Evolutionary conservation across 1,140 invertebrate species (phyloP).

Genomic region (Sminthurides bifidus): DNA sequence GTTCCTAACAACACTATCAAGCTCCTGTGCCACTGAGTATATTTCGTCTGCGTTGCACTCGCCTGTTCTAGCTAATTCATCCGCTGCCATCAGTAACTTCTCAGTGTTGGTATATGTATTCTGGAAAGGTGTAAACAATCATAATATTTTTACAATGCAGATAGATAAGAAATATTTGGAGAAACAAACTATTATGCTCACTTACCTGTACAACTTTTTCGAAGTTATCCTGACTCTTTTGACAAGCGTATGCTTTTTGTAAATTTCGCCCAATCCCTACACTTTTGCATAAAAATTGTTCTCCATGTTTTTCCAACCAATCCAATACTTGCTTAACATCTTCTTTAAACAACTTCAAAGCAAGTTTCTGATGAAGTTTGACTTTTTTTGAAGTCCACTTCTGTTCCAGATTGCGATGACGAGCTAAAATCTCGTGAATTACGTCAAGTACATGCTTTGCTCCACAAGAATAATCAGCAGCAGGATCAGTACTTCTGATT

Average conservation of each 20-base stretch:
- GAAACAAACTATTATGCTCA: slow-evolving; percentile 10
- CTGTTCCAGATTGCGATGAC: slow-evolving; percentile 82
- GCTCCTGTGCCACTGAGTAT: slow-evolving; percentile 77
- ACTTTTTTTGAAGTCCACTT: slow-evolving; percentile 89
- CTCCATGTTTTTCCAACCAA: slow-evolving; percentile 97
- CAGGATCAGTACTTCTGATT: slow-evolving; percentile 59
- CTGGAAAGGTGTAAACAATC: no score
- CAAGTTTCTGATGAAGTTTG: slow-evolving; percentile 82
- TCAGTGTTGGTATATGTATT: slow-evolving; percentile 99
- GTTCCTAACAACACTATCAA: slow-evolving; percentile 80
- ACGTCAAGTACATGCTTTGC: slow-evolving; percentile 76
- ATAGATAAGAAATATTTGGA: not conserved
- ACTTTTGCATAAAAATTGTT: slow-evolving; percentile 94
- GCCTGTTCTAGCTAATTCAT: slow-evolving; percentile 87
- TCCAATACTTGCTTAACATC: slow-evolving; percentile 85
- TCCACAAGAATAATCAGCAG: slow-evolving; percentile 89
- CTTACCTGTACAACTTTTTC: slow-evolving; percentile 90
- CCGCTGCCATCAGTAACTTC: slow-evolving; percentile 86
- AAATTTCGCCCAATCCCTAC: slow-evolving; percentile 88
- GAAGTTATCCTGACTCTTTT: slow-evolving; percentile 96
- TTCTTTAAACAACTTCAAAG: slow-evolving; percentile 85
- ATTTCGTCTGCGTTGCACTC: slow-evolving; percentile 94
- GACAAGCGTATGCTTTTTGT: slow-evolving; percentile 84
- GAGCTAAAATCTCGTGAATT: slow-evolving; percentile 86
- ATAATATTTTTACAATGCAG: not conserved